Base-by-base conservation (phyloP, 92 coral and sea anemone species). In the Muricea muricata region DNA sequence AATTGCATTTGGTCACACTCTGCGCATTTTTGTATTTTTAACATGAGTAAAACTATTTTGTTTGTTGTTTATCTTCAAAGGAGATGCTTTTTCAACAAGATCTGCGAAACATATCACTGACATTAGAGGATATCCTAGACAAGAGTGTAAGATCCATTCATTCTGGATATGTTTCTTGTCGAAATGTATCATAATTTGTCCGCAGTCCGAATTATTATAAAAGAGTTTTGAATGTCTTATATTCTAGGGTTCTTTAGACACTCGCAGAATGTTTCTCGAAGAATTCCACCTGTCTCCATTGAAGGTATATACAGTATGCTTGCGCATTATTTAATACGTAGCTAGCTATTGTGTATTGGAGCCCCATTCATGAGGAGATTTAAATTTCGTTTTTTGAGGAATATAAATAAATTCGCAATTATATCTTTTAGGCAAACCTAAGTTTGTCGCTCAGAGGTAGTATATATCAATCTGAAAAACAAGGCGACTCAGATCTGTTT, bases 261-360 rank as follows among this genome's bases (percentile, higher is more conserved):
- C 96, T 13, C 93, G 90, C 25, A 85, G 91, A 54, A 93, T 96
- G 67, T 92, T 91, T 81, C 72, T 96, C 69, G 99, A 96, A 40
- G 92, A 88, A 75, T 96, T 96, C 50, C 99, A 96, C 78, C 83
- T 96, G 48, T 95, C 97, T 1, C 98, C 99, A 6, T 82, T 96
- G 63, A 96, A 96, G 99, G 99, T 96, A 63, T 63, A 28, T 63
- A 63, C 8, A 28, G 68, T 30, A 61, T 30, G 33, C 21, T 18
- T 52, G 4, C 20, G 26, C n/a, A n/a, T n/a, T n/a, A n/a, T n/a
- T n/a, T n/a, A n/a, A n/a, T n/a, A n/a, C n/a, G n/a, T n/a, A n/a
- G n/a, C n/a, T n/a, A n/a, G n/a, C n/a, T n/a, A n/a, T n/a, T n/a
- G n/a, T n/a, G n/a, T n/a, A n/a, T n/a, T n/a, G n/a, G n/a, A n/a